These are phyloP conservation scores for Cordilura impudica DNA, from an alignment of 2,888 invertebrate species.

Conservation along the genomic window DNA sequence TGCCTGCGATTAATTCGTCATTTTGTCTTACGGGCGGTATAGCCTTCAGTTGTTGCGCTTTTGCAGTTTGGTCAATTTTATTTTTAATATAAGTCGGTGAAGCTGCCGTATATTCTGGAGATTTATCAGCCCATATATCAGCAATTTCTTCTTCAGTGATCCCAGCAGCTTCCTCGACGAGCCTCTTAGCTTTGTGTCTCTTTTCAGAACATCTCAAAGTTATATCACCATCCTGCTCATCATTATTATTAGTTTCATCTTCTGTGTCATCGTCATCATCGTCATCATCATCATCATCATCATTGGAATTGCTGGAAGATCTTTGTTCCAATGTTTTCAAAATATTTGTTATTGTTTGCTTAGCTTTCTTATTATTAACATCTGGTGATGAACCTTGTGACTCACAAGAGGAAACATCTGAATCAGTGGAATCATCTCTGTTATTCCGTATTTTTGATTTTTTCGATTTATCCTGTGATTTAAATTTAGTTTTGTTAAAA, in stretches of 20 bases:
- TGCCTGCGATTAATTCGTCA: conserved; percentile 57
- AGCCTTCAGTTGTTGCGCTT: conserved; percentile 57
- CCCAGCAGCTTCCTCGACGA: not conserved
- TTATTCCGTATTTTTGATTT: conserved; percentile 51
- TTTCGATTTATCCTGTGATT: conserved; percentile 51
- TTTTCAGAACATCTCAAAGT: conserved; percentile 33
- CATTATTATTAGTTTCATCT: conserved; percentile 65
- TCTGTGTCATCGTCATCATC: conserved; percentile 66
- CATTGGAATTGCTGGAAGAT: conserved; percentile 73
- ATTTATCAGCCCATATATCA: conserved; percentile 71
- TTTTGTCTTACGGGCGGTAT: conserved; percentile 66
- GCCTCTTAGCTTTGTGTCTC: conserved; percentile 26
- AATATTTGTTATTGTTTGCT: conserved; percentile 69
- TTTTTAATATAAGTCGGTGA: conserved; percentile 69
- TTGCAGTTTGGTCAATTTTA: conserved; percentile 66
- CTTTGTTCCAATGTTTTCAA: conserved; percentile 68
- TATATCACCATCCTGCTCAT: conserved; percentile 51
- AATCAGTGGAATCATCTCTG: conserved; percentile 73
- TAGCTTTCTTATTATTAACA: conserved; percentile 58
- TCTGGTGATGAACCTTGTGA: conserved; percentile 73
- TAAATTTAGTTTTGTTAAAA: not conserved
- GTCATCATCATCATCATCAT: conserved; percentile 72
- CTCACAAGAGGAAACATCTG: conserved; percentile 74
- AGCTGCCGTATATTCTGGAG: conserved; percentile 69
- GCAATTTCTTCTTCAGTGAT: conserved; percentile 68